Conservation (phyloP, 2,797 vertebrate genomes). For the Pampus argenteus region DNA sequence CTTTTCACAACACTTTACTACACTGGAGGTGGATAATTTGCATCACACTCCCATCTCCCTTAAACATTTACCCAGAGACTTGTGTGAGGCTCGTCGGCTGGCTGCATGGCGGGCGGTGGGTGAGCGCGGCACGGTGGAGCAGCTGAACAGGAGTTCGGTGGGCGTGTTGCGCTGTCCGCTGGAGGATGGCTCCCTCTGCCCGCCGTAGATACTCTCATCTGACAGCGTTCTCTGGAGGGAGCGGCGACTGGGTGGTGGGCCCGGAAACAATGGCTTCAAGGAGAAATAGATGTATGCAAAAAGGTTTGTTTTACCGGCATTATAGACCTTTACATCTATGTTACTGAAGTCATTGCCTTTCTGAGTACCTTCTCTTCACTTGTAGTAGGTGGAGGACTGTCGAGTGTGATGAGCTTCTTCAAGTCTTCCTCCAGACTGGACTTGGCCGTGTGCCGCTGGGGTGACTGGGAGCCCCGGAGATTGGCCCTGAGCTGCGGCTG, state of each 20-base stretch:
- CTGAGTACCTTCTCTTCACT: constrained; percentile 90
- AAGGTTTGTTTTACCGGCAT: background rate
- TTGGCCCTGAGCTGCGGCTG: constrained; percentile 93
- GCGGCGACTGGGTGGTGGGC: constrained; percentile 87
- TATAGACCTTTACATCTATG: background rate
- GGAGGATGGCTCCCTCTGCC: constrained; percentile 90
- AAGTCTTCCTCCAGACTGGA: constrained; percentile 95
- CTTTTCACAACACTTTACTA: background rate
- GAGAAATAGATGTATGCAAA: background rate
- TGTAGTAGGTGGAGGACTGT: constrained; percentile 91
- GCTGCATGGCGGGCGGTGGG: constrained; percentile 89
- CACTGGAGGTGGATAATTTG: background rate
- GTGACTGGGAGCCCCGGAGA: constrained; percentile 92
- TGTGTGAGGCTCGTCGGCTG: constrained; percentile 90
- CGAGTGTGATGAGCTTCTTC: constrained; percentile 95
- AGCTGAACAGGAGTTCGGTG: constrained; percentile 93
- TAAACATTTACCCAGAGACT: constrained; percentile 88
- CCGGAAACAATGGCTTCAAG: constrained; percentile 89
- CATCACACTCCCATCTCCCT: background rate
- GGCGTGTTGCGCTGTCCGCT: constrained; percentile 88
- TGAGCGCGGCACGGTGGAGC: constrained; percentile 91
- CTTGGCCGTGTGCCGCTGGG: constrained; percentile 89
- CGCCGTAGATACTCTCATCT: constrained; percentile 97
- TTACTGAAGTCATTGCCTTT: background rate
- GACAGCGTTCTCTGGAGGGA: constrained; percentile 95